Percentiles rank a stretch among this genome's conserved stretches.
Conservation (phyloP, 2,113 vertebrate genomes). For the Dasyprocta punctata region DNA sequence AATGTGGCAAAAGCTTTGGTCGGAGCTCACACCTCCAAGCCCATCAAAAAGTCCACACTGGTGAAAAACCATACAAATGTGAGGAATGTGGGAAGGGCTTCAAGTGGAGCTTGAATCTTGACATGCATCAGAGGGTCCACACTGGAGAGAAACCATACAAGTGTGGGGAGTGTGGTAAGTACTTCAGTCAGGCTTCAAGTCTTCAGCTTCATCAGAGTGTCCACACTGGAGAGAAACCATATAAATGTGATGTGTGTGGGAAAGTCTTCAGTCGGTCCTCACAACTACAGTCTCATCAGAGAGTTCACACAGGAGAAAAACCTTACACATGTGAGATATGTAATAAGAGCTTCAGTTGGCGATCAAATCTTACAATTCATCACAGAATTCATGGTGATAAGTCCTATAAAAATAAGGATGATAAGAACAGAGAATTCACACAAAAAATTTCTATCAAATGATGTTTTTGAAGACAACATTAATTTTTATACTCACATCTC, state of each 20-base stretch:
- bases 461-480: not conserved
- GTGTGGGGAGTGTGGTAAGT: conserved; percentile 82
- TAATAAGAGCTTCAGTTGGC: conserved; percentile 77
- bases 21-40: not conserved
- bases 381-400: conserved; percentile 65
- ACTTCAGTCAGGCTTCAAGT: conserved; percentile 82
- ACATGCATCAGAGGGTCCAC: conserved; percentile 72
- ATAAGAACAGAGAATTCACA: conserved; percentile 14
- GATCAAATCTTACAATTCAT: conserved; percentile 73
- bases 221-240: conserved; percentile 81
- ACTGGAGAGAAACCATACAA: conserved; percentile 78
- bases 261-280: conserved; percentile 75
- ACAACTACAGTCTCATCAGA: conserved; percentile 74
- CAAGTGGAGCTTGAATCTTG: conserved; percentile 82
- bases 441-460: conserved; percentile 52
- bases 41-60: not conserved
- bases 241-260: conserved; percentile 69
- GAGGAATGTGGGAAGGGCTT: conserved; percentile 82
- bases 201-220: conserved; percentile 77
- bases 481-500: conserved; percentile 45
- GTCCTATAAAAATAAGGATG: not conserved
- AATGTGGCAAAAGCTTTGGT: conserved; percentile 82
- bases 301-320: conserved; percentile 51
- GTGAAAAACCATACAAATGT: not conserved
- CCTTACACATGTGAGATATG: conserved; percentile 76